These are phyloP conservation scores for Synergus umbraculus DNA, from an alignment of 2,888 invertebrate species.

Conservation along the genomic window DNA sequence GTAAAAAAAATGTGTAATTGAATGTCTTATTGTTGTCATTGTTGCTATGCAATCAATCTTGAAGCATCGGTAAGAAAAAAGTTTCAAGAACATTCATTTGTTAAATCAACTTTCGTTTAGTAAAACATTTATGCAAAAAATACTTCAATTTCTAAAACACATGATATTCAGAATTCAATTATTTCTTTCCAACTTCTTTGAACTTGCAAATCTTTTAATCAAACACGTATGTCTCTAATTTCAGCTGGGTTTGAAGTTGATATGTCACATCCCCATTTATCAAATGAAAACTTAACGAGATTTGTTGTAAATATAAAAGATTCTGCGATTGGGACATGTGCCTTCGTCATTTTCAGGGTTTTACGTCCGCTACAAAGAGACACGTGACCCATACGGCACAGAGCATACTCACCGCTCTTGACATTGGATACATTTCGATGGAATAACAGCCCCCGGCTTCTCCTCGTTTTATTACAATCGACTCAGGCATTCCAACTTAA, in stretches of 20 bases:
- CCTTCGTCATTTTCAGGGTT: conserved; percentile 53
- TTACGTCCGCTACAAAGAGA: conserved; percentile 63
- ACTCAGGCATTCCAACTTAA: conserved; percentile 71
- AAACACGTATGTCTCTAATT: conserved; percentile 19
- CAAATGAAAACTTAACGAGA: conserved; percentile 74
- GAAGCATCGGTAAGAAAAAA: not conserved
- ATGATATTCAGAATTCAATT: not conserved
- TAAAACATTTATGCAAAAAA: not conserved
- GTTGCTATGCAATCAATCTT: not conserved
- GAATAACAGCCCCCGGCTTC: conserved; percentile 66
- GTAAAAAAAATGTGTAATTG: conserved; percentile 5
- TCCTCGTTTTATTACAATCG: conserved; percentile 43
- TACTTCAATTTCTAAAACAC: not conserved
- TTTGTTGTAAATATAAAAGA: conserved; percentile 60
- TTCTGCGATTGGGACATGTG: conserved; percentile 7
- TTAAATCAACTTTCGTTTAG: too few species aligned
- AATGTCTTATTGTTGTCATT: not conserved
- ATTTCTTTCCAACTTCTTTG: conserved; percentile 37
- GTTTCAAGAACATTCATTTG: too few species aligned
- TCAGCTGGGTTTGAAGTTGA: not conserved
- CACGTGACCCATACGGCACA: conserved; percentile 59
- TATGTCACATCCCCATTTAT: conserved; percentile 59
- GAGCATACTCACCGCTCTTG: conserved; percentile 59
- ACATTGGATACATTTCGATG: conserved; percentile 72
- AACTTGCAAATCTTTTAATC: conserved; percentile 45